Base-by-base conservation (phyloP, 2,797 vertebrate genomes). In the Gallinago solitaria region DNA sequence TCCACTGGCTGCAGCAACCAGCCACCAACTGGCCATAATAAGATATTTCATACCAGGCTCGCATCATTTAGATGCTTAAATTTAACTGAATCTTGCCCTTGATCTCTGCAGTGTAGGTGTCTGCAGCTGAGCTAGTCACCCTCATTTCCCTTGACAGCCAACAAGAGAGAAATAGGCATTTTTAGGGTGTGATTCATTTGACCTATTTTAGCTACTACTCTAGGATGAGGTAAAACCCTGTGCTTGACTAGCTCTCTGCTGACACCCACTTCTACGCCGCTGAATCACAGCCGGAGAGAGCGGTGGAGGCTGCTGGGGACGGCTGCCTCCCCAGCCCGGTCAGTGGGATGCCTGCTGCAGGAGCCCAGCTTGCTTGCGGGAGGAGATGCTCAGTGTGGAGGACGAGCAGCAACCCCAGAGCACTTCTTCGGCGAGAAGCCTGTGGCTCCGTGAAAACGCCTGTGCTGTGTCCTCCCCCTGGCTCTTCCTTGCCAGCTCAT, bases 131-230 rank as follows among this genome's bases (percentile, higher is more conserved):
- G 93, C 85, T 43, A 92, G 64, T 91, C 89, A 93, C 90, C 80
- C 95, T 94, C 63, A 1, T 96, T 96, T 95, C 74, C 74, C 83
- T 82, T 95, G 94, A 93, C 93, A 96, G 90, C 86, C 86, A 96
- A 69, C 88, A 60, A 60, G 94, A 86, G 68, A 87, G 85, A 96
- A 96, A 89, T 20, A 89, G 90, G 83, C 94, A 92, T 95, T 96
- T 97, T 97, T 94, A 96, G 93, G 90, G 88, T 94, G 94, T 97
- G 96, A 97, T 89, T 96, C 95, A 96, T 82, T 96, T 97, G 96
- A 97, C 96, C 96, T 96, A 97, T 97, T 97, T 97, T 97, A 95
- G 90, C 83, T 96, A 45, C 94, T 90, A 90, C 95, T 94, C 92
- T 48, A 11, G 86, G 80, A 95, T 95, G 96, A 97, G 90, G 90